A percentile compares a stretch with the other conserved stretches of the same genome.
phyloP scores from a whole-genome alignment of 2,888 invertebrate species.

The Chrysomela aeneicollis region DNA sequence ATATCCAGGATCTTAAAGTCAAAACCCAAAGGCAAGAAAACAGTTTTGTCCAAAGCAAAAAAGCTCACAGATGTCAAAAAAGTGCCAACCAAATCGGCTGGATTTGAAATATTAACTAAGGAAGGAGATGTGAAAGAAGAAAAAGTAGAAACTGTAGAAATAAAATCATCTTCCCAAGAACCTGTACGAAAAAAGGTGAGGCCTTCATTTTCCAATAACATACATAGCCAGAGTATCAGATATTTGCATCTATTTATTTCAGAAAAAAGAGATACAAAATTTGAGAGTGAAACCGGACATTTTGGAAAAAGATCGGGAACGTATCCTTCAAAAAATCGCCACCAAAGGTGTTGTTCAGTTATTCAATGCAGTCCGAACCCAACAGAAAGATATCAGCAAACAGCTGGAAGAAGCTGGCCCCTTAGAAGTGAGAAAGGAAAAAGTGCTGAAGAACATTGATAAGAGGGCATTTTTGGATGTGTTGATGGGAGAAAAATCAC shows the following conservation, averaged over 20 bases:
- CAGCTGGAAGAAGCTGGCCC: slow-evolving; percentile 77
- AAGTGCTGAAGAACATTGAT: slow-evolving; percentile 76
- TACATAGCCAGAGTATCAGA: too few relatives aligned
- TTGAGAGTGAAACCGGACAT: slow-evolving; percentile 79
- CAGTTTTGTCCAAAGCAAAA: slow-evolving; percentile 83
- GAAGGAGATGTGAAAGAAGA: slow-evolving; percentile 65
- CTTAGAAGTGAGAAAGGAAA: slow-evolving; percentile 80
- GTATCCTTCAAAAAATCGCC: slow-evolving; percentile 80
- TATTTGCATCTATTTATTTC: slow-evolving; percentile 48
- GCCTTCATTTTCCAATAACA: slow-evolving; percentile 1
- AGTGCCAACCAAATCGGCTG: slow-evolving; percentile 61
- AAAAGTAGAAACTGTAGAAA: slow-evolving; percentile 56
- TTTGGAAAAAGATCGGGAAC: slow-evolving; percentile 80
- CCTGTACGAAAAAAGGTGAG: slow-evolving; percentile 55
- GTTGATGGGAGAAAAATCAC: slow-evolving; percentile 74
- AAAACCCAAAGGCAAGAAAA: slow-evolving; percentile 76
- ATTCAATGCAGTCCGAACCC: slow-evolving; percentile 88
- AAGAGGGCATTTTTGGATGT: slow-evolving; percentile 81
- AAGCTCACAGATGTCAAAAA: slow-evolving; percentile 68
- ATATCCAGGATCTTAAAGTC: slow-evolving; percentile 80
- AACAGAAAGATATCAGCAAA: slow-evolving; percentile 79
- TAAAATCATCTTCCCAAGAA: slow-evolving; percentile 52
- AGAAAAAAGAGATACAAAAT: slow-evolving; percentile 71
- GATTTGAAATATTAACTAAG: slow-evolving; percentile 71
- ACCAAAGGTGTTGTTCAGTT: slow-evolving; percentile 93